Percentiles rank a stretch among this genome's conserved stretches.
Evolutionary conservation across 2,113 vertebrate species (phyloP).

Genomic region (Pedetes capensis): DNA sequence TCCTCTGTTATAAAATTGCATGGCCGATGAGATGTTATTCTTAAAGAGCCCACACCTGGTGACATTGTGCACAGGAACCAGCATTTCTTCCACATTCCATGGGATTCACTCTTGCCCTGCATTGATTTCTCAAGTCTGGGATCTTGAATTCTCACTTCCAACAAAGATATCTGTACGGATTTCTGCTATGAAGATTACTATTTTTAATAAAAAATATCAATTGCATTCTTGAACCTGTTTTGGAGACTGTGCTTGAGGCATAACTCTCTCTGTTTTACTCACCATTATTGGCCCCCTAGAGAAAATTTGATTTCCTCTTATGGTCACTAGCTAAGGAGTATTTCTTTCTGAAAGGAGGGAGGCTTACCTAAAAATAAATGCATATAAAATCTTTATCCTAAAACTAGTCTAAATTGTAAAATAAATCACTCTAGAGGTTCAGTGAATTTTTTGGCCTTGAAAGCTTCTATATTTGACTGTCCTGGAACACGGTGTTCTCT

Average conservation of each 20-base stretch:
- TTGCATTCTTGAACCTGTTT: not conserved
- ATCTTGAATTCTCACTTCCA: not conserved
- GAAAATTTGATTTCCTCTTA: slow-evolving; percentile 27
- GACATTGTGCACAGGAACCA: fast-evolving
- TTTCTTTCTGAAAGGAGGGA: slow-evolving; percentile 38
- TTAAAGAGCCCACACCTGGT: not conserved
- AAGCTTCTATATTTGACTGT: slow-evolving; percentile 44
- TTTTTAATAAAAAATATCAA: not conserved
- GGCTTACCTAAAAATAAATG: slow-evolving; percentile 50
- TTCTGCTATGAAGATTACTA: not conserved
- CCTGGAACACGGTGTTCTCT: slow-evolving; percentile 25
- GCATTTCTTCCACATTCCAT: not conserved
- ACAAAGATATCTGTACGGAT: not conserved
- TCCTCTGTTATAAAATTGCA: not conserved
- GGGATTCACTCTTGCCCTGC: not conserved
- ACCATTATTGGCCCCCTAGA: not conserved
- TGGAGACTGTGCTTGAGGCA: not conserved
- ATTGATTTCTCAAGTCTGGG: not conserved
- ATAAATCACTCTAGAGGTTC: slow-evolving; percentile 17
- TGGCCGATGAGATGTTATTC: not conserved
- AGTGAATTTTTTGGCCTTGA: not conserved
- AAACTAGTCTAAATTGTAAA: slow-evolving; percentile 46
- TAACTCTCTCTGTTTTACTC: not conserved
- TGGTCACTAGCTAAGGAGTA: not conserved
- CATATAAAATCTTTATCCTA: slow-evolving; percentile 27